Evolutionary conservation across 2,888 invertebrate genomes (phyloP).

Genomic region (Lasioglossum zephyrum): DNA sequence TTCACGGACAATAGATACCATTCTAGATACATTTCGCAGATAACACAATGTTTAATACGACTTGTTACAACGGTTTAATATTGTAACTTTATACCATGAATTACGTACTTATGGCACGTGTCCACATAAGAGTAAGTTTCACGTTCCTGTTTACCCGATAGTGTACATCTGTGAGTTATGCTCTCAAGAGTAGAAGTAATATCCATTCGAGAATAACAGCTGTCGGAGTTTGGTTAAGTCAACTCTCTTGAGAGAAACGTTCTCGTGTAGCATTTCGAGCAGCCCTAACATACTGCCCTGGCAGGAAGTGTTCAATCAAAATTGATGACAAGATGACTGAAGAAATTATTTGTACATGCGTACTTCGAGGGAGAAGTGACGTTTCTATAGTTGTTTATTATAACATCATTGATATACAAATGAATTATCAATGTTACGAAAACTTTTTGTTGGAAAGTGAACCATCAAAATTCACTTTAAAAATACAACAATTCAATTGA

Average conservation of each 20-base stretch:
- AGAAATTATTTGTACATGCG: not conserved
- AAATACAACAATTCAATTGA: not conserved
- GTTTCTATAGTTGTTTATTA: not conserved
- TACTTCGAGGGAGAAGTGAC: not conserved
- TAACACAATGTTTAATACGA: not conserved
- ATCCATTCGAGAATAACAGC: conserved; percentile 12
- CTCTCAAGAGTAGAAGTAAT: conserved; percentile 10
- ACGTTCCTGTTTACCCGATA: not conserved
- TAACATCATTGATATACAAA: not conserved
- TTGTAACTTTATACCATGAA: not conserved
- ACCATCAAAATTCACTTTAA: not conserved
- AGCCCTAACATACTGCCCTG: not conserved
- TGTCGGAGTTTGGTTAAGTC: conserved; percentile 12
- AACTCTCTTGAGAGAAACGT: not conserved
- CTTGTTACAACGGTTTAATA: not conserved
- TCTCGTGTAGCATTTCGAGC: conserved; percentile 4
- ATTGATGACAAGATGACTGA: not conserved
- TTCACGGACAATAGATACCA: not conserved
- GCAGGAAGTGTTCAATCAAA: not conserved
- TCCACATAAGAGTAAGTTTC: not conserved
- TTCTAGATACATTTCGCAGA: not conserved
- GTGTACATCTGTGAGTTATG: conserved; percentile 3
- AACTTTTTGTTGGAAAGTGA: not conserved
- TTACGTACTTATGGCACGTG: not conserved
- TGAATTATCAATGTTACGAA: not conserved